Evolutionary conservation across 2,797 vertebrate genomes (phyloP).

Genomic region (Oreortyx pictus): DNA sequence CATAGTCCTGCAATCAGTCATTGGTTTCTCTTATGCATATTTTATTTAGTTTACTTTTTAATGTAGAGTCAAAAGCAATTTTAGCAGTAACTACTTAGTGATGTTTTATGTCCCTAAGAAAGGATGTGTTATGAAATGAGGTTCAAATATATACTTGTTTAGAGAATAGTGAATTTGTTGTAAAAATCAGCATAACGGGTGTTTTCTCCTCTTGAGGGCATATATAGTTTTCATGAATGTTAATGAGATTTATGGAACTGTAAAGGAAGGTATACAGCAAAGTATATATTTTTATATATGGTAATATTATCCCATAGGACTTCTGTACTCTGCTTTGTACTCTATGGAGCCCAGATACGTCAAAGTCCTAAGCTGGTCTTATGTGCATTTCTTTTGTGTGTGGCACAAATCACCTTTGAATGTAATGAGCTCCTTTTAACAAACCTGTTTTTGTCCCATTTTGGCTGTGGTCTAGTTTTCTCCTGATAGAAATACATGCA

Average conservation of each 20-base stretch:
- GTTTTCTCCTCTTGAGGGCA: constrained; percentile 40
- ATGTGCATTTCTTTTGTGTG: background rate
- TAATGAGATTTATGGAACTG: constrained; percentile 10
- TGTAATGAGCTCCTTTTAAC: background rate
- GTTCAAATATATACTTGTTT: background rate
- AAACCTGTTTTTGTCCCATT: background rate
- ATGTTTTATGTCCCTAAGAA: constrained; percentile 10
- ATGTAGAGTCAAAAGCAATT: background rate
- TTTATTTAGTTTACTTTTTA: constrained; percentile 20
- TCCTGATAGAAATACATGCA: background rate
- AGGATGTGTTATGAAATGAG: constrained; percentile 22
- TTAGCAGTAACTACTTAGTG: constrained; percentile 22
- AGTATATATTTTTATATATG: background rate
- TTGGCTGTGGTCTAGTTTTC: background rate
- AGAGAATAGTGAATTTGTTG: constrained; percentile 39
- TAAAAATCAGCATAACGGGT: constrained; percentile 38
- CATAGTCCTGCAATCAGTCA: background rate
- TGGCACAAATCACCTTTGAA: background rate
- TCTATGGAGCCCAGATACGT: background rate
- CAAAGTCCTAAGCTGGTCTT: background rate
- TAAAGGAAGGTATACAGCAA: background rate
- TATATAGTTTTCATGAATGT: constrained; percentile 41
- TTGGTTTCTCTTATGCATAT: background rate
- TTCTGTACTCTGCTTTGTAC: background rate
- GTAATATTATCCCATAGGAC: background rate